Base-by-base conservation (phyloP, 2,888 invertebrate species). In the Agriotes lineatus region DNA sequence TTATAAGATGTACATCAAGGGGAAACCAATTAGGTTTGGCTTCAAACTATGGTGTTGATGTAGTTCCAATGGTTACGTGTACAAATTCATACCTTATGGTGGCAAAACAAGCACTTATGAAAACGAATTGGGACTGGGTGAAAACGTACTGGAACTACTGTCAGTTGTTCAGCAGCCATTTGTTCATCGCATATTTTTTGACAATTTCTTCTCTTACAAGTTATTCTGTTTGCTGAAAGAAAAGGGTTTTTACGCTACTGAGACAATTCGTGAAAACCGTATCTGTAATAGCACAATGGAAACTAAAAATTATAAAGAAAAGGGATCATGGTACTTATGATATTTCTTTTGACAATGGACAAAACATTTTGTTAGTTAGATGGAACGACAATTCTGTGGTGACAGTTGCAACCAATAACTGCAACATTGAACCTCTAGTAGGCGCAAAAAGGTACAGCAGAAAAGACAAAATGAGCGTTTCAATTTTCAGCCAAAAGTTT, bases 1-100 rank as follows among this genome's bases (percentile, higher is more conserved):
- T n/a, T n/a, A 71, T 25, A 78, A 79, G 67, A 76, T 77, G 75
- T 79, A 76, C 50, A 76, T 79, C 19, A 74, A 73, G 70, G 74
- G 72, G n/a, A 78, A 78, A 48, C 77, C 77, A 25, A 74, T 77
- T 0, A 70, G 78, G 7, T 79, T 79, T 61, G 77, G 77, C 1
- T 78, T 72, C 56, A 78, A 19, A 19, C 22, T 73, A 45, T 76
- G 77, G 76, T 72, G 71, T 54, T 61, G 76, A 12, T 76, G 73
- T 64, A 74, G 71, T 7, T 65, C 73, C 37, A 63, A 67, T 65
- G 75, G 74, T 45, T 77, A 75, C 56, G 65, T 71, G 25, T 78
- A 70, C 60, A 42, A 73, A 56, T 75, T 73, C 66, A 18, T 73
- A 25, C 72, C 74, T 20, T 78, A 77, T 67, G 74, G 66, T 60